Base-by-base conservation (phyloP, 2,888 invertebrate genomes). In the Malacosoma neustria region DNA sequence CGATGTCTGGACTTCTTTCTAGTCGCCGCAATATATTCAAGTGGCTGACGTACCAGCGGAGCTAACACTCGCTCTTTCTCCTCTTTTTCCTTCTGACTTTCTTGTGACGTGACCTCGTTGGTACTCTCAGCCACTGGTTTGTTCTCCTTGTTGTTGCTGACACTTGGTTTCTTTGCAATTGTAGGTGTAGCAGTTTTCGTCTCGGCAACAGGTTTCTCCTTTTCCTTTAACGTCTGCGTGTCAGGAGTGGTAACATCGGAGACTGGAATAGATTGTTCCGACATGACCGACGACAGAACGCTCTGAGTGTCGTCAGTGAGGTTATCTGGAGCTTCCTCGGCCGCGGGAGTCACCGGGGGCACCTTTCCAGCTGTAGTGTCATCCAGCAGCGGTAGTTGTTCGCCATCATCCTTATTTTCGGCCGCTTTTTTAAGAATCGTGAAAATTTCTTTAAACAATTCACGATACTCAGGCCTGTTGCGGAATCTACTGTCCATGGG, bases 401-500 rank as follows among this genome's bases (percentile, higher is more conserved):
- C 93, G 13, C 92, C 92, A 45, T 93, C 93, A 42, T 93, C 93
- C 64, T 93, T 94, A 43, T 92, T 93, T 52, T 92, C 93, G 1
- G 94, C 94, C 0, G 94, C 94, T 52, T 94, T 91, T 65, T 94
- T 94, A 11, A 95, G 76, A 5, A 94, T 93, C 13, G 90, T 90
- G 66, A 94, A 94, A 42, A 95, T 95, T 68, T 95, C 94, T 52
- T 92, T 92, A 70, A 95, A 95, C 4, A 94, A 68, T 55, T 92
- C 91, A 3, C 92, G 87, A 64, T 94, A 94, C 60, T 95, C 93
- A 0, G 94, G 95, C 14, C 93, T 89, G 65, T 93, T 93, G 11
- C 92, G 89, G 87, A 95, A 95, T 37, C 93, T 89, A 48, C 92
- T 92, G 58, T 94, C 93, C 65, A 94, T 91, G 0, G 93, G 92